phyloP scores from a whole-genome alignment of 2,797 vertebrate genomes.

The Mormyrus proboscirostris region DNA sequence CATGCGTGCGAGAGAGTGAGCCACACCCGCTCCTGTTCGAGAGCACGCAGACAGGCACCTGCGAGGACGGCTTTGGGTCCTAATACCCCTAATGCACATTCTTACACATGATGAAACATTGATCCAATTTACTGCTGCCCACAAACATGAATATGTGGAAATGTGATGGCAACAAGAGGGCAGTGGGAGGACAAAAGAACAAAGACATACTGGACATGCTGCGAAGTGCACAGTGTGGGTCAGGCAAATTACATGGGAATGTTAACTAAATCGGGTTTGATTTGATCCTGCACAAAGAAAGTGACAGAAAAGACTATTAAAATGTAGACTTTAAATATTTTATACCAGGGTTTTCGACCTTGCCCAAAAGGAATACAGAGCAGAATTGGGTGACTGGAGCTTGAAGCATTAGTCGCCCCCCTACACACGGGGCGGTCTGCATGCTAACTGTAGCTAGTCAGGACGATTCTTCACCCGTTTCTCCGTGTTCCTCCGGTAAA shows the following conservation, averaged over 20 bases:
- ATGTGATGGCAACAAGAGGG: neutral
- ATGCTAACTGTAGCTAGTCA: neutral
- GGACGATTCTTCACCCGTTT: conserved; percentile 23
- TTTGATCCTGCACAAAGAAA: neutral
- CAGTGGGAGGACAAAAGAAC: neutral
- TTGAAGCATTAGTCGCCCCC: neutral
- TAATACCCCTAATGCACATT: neutral
- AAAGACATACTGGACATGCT: neutral
- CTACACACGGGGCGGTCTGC: neutral
- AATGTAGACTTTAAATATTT: neutral
- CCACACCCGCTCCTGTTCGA: neutral
- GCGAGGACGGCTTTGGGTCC: neutral
- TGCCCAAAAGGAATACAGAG: neutral
- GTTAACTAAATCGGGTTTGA: neutral
- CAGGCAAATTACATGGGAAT: neutral
- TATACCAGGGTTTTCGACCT: neutral
- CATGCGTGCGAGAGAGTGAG: neutral
- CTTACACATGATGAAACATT: neutral
- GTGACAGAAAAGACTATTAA: neutral
- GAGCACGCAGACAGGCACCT: neutral
- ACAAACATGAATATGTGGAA: neutral
- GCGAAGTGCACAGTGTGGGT: neutral
- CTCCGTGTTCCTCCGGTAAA: conserved; percentile 24
- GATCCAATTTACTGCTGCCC: neutral
- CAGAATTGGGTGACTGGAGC: neutral